Evolutionary conservation across 2,113 vertebrate species (phyloP).

Genomic region (Solea senegalensis): DNA sequence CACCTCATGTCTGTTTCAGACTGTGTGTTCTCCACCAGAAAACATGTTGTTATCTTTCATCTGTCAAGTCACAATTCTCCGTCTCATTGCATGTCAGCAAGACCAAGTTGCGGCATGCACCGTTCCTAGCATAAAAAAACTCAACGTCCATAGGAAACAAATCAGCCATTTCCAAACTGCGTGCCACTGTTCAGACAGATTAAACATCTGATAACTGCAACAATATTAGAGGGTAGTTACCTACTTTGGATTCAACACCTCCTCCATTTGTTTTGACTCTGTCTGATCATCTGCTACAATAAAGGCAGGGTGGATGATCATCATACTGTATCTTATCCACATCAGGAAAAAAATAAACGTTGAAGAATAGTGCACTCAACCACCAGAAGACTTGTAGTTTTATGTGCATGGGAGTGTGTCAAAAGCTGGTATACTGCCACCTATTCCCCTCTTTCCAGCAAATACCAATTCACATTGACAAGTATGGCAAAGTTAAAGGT

Average conservation of each 20-base stretch:
- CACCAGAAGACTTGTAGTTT: conserved; percentile 47
- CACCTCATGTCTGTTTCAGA: conserved; percentile 64
- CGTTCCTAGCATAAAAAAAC: conserved; percentile 28
- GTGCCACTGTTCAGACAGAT: conserved; percentile 68
- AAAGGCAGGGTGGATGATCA: conserved; percentile 58
- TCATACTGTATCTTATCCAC: conserved; percentile 18
- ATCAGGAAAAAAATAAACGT: conserved; percentile 33
- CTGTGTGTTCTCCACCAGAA: conserved; percentile 62
- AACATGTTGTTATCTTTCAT: conserved; percentile 74
- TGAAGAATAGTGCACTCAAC: conserved; percentile 45
- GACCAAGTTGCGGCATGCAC: conserved; percentile 64
- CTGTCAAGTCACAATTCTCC: conserved; percentile 70
- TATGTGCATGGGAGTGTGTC: conserved; percentile 58
- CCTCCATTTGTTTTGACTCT: conserved; percentile 76
- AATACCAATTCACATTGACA: conserved; percentile 41
- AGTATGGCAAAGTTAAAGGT: conserved; percentile 40
- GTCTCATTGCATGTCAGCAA: conserved; percentile 40
- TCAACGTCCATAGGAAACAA: conserved; percentile 64
- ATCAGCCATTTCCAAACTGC: conserved; percentile 75
- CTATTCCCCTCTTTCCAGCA: conserved; percentile 23
- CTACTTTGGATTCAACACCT: conserved; percentile 62
- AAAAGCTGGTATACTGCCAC: conserved; percentile 60
- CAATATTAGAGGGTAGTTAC: conserved; percentile 52
- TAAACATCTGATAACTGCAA: conserved; percentile 68
- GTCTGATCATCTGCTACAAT: conserved; percentile 72